Percentiles rank a stretch among this genome's conserved stretches.
Conservation (phyloP, 2,113 vertebrate genomes). For the Cyphomyrus plagiostoma region DNA sequence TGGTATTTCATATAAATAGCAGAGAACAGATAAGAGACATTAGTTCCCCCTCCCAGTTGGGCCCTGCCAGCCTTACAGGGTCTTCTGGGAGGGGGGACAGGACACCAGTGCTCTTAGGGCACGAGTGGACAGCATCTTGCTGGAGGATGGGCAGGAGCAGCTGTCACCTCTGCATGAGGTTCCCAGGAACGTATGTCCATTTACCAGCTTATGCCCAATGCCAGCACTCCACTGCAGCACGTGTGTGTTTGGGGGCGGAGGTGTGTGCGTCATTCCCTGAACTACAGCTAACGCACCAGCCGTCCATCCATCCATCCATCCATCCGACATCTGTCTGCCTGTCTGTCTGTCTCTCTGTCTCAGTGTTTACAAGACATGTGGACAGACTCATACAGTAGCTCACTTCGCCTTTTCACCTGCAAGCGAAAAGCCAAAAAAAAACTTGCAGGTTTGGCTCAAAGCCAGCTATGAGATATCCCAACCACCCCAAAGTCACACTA, state of each 20-base stretch:
- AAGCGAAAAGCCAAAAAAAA: neutral
- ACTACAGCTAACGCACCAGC: neutral
- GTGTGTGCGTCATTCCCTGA: neutral
- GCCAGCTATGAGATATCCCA: neutral
- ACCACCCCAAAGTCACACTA: neutral
- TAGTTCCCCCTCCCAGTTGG: neutral
- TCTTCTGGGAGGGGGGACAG: neutral
- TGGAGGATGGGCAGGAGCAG: neutral
- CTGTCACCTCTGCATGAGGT: neutral
- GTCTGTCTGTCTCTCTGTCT: neutral
- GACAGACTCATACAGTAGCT: neutral
- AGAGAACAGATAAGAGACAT: neutral
- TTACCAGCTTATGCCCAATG: neutral
- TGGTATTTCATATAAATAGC: constrained; percentile 23
- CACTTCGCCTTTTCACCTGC: neutral
- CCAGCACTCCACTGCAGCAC: neutral
- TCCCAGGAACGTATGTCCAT: neutral
- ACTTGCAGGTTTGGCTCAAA: neutral
- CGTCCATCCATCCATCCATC: neutral
- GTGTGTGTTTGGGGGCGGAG: neutral
- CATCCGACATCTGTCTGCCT: neutral
- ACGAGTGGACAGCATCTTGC: neutral
- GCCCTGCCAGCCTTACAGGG: neutral
- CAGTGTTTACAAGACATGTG: neutral
- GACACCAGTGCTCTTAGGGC: neutral